Percentiles rank a stretch among this genome's conserved stretches.
These are phyloP conservation scores for Colistium nudipinnis DNA, from an alignment of 2,113 vertebrate genomes.

Conservation along the genomic window DNA sequence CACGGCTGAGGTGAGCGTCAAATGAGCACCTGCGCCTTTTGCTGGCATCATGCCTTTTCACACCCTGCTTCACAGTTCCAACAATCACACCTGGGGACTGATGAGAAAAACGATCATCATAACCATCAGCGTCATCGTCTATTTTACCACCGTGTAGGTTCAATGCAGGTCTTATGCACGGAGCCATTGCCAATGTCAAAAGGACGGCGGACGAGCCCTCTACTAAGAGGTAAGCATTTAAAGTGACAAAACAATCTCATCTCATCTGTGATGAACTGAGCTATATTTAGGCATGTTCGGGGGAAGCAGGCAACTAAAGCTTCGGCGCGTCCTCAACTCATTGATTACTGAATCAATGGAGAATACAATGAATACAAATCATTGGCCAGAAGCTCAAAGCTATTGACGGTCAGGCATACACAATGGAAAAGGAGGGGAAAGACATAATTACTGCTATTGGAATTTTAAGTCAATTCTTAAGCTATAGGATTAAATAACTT, in stretches of 20 bases:
- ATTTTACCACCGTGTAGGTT: conserved; percentile 8
- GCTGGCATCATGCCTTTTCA: conserved; percentile 26
- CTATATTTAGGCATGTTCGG: conserved; percentile 19
- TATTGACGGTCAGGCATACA: conserved; percentile 8
- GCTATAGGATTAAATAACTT: not conserved
- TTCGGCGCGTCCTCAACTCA: conserved; percentile 23
- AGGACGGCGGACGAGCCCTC: not conserved
- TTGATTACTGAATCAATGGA: conserved; percentile 40
- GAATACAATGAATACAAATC: conserved; percentile 27
- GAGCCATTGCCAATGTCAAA: not conserved
- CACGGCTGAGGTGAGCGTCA: not conserved
- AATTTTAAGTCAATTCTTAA: not conserved
- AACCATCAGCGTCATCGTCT: not conserved
- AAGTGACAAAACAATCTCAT: not conserved
- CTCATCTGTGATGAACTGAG: conserved; percentile 5
- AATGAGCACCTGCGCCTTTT: conserved; percentile 8
- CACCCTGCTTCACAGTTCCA: conserved; percentile 32
- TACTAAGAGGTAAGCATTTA: not conserved
- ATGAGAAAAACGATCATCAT: not conserved
- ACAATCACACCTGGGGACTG: conserved; percentile 29
- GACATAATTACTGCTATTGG: conserved; percentile 1
- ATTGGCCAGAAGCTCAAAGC: conserved; percentile 14
- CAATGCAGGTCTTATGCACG: not conserved
- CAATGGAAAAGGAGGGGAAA: not conserved
- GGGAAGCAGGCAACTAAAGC: conserved; percentile 13